Conservation (phyloP, 2,888 invertebrate genomes). For the Sesia bembeciformis region DNA sequence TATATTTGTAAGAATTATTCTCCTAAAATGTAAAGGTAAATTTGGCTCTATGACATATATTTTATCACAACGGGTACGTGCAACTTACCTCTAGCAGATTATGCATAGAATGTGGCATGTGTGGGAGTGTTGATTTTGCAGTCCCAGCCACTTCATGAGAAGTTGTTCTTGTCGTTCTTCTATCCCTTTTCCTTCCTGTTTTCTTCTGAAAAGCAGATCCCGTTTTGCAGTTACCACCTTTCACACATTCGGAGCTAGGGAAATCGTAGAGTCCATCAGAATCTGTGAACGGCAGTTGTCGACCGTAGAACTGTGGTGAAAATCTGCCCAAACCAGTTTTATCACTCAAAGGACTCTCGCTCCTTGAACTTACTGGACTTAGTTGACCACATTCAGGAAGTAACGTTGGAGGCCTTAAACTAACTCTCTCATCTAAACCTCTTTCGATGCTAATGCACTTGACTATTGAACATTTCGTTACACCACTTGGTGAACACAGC, state of each 20-base stretch:
- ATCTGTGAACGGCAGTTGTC: slow-evolving; percentile 82
- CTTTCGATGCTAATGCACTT: slow-evolving; percentile 74
- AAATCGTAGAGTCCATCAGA: slow-evolving; percentile 87
- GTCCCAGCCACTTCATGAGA: slow-evolving; percentile 61
- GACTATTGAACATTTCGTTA: slow-evolving; percentile 67
- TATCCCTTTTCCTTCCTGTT: slow-evolving; percentile 76
- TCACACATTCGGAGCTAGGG: slow-evolving; percentile 81
- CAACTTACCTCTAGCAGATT: slow-evolving; percentile 75
- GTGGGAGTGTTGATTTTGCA: slow-evolving; percentile 71
- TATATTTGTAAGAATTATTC: not conserved
- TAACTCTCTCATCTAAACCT: slow-evolving; percentile 60
- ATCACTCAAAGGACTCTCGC: slow-evolving; percentile 86
- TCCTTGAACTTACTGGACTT: slow-evolving; percentile 85
- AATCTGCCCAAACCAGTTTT: slow-evolving; percentile 79
- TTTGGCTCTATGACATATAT: too few relatives aligned
- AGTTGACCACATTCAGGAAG: slow-evolving; percentile 76
- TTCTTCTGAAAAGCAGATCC: slow-evolving; percentile 73
- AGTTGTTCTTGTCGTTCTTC: slow-evolving; percentile 71
- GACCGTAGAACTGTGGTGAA: slow-evolving; percentile 82
- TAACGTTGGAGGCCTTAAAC: slow-evolving; percentile 61
- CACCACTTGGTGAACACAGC: slow-evolving; percentile 61
- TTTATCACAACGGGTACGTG: not conserved
- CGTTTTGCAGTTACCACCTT: slow-evolving; percentile 67
- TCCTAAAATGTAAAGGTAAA: too few relatives aligned
- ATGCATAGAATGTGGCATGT: slow-evolving; percentile 69